Conservation (phyloP, 1,140 invertebrate species). For the Euborellia annulipes region DNA sequence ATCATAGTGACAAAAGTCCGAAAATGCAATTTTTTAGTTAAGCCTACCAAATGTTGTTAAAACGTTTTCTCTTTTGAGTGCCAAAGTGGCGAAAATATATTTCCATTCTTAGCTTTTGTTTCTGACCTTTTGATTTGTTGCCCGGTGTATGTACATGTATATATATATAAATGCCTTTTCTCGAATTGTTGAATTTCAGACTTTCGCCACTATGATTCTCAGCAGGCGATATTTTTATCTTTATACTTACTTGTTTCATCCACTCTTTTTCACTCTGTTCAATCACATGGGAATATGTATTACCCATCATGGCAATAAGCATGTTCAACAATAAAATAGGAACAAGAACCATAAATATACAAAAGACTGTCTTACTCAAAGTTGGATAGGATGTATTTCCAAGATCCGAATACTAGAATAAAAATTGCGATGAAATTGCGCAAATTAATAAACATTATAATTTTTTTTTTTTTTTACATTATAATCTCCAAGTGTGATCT, state of each 20-base stretch:
- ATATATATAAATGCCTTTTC: too few relatives aligned
- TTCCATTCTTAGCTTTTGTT: too few relatives aligned
- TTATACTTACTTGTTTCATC: slow-evolving; percentile 85
- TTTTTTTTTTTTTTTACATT: slow-evolving; percentile 50
- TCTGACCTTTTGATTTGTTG: too few relatives aligned
- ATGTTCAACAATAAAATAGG: slow-evolving; percentile 93
- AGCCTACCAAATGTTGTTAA: too few relatives aligned
- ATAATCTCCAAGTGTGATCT: slow-evolving; percentile 95
- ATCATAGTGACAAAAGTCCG: too few relatives aligned
- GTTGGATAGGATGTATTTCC: slow-evolving; percentile 76
- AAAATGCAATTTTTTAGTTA: too few relatives aligned
- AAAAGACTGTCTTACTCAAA: slow-evolving; percentile 85
- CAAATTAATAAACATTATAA: slow-evolving; percentile 8
- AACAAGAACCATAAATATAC: slow-evolving; percentile 93
- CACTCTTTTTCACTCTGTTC: slow-evolving; percentile 97
- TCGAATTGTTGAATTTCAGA: too few relatives aligned
- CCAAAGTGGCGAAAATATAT: too few relatives aligned
- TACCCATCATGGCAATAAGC: slow-evolving; percentile 99
- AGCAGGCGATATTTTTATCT: too few relatives aligned
- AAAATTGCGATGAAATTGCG: slow-evolving; percentile 5
- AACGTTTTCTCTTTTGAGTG: too few relatives aligned
- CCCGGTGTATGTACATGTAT: too few relatives aligned
- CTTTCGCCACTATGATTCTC: too few relatives aligned
- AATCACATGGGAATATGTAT: slow-evolving; percentile 94
- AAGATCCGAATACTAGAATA: slow-evolving; percentile 76